Evolutionary conservation across 1,140 invertebrate genomes (phyloP), one percentile per base, ranked within the genome.

Genomic region (Drosophila subobscura): DNA sequence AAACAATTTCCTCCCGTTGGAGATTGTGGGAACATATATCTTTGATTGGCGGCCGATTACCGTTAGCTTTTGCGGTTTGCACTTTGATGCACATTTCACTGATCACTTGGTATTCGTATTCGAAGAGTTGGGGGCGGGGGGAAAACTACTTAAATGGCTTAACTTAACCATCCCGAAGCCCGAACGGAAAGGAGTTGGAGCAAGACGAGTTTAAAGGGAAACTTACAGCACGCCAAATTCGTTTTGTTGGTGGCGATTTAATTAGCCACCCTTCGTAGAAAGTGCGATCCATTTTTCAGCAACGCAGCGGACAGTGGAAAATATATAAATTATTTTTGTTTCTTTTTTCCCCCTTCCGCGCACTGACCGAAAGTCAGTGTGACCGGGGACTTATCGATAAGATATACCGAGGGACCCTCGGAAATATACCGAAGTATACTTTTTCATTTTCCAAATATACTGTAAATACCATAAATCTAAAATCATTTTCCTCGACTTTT

Each of bases 181-280:
- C n/a, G 33, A 37, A 29, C 22, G 3, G 27, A 37, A 47, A 20
- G 52, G 42, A 7, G 23, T 40, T 45, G 42, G 33, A 41, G 10
- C 59, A 29, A 16, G 16, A 25, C 27, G 12, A 8, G 25, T 27
- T 14, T 23, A 22, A 44, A 4, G 51, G 29, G 7, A 29, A 72
- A 95, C 96, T 95, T 93, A 98, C 97, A 89, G 96, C 96, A 94
- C 96, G 94, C 94, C 96, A 97, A 79, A 97, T 95, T 70, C 95
- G 92, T 92, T 97, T 97, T 42, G 95, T 95, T 25, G 97, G 97
- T 64, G 97, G 97, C 46, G 97, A 98, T 93, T 98, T 98, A 45
- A 96, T 97, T 53, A 98, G 93, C 96, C 96, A 98, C 63, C 97
- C 97, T 93, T 97, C 96, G 88, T 96, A 94, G 65, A 96, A 94